These are phyloP conservation scores for Cheilosia urbana DNA, from an alignment of 2,888 invertebrate species.

Conservation along the genomic window DNA sequence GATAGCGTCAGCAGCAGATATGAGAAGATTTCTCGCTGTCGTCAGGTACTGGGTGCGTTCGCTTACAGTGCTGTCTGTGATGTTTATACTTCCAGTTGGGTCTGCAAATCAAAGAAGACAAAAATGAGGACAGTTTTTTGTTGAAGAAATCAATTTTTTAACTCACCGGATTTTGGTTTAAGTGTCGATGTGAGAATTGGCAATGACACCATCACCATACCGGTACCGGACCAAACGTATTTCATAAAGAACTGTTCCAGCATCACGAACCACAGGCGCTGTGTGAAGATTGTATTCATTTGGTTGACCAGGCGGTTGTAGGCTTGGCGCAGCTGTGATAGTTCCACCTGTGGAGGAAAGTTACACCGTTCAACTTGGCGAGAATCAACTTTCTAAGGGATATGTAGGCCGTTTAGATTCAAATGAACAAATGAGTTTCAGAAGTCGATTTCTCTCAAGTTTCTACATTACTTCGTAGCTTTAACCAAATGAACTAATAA, in stretches of 20 bases:
- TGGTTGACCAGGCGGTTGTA: conserved; percentile 93
- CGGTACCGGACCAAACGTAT: conserved; percentile 99
- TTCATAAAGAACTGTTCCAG: conserved; percentile 99
- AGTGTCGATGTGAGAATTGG: conserved; percentile 89
- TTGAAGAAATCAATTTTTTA: neutral
- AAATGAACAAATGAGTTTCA: no score
- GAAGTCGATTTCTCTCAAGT: no score
- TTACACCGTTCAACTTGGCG: neutral
- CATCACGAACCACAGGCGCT: conserved; percentile 98
- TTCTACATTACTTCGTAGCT: no score
- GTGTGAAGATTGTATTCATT: conserved; percentile 94
- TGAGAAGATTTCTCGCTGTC: conserved; percentile 95
- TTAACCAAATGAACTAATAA: no score
- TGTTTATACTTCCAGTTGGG: conserved; percentile 12
- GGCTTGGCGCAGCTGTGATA: conserved; percentile 92
- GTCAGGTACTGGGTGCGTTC: conserved; percentile 98
- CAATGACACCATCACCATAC: conserved; percentile 96
- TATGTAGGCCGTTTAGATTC: no score
- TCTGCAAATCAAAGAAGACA: neutral
- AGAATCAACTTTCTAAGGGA: no score
- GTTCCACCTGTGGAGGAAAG: conserved; percentile 88
- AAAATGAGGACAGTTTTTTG: neutral
- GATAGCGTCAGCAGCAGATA: conserved; percentile 97
- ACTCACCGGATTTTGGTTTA: conserved; percentile 54
- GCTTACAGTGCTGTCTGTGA: conserved; percentile 87